These are phyloP conservation scores for Melanotaenia parkinsoni DNA, from an alignment of 2,797 vertebrate species.

Conservation along the genomic window DNA sequence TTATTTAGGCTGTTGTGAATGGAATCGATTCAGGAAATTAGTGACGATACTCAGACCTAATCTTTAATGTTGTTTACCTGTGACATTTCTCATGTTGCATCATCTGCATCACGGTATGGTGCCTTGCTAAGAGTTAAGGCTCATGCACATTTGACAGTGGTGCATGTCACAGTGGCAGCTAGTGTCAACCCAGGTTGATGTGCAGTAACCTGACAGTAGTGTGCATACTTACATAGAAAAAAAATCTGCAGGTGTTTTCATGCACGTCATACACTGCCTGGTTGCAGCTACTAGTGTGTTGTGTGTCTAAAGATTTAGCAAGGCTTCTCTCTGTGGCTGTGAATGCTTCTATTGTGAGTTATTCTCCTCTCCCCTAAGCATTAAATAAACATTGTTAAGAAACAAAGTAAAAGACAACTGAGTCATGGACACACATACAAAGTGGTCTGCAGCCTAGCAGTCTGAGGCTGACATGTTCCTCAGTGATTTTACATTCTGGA, in stretches of 20 bases:
- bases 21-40: too few species aligned
- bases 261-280: neutral
- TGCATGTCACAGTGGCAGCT: neutral
- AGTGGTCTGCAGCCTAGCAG: conserved; percentile 48
- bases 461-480: conserved; percentile 65
- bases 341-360: conserved; percentile 29
- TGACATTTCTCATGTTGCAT: too few species aligned
- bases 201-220: neutral
- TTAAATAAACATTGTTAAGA: conserved; percentile 60
- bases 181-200: conserved; percentile 3
- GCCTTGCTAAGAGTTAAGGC: neutral
- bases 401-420: conserved; percentile 54
- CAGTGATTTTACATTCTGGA: conserved; percentile 65
- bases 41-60: neutral
- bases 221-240: conserved; percentile 10
- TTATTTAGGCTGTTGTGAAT: too few species aligned
- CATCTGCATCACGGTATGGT: neutral
- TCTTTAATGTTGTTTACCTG: neutral
- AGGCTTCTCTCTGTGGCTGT: conserved; percentile 26
- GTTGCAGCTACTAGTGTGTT: conserved; percentile 14
- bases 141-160: neutral
- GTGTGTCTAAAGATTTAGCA: conserved; percentile 26
- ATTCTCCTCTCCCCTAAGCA: conserved; percentile 23
- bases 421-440: conserved; percentile 47
- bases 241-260: conserved; percentile 29